phyloP scores from a whole-genome alignment of 2,888 invertebrate species.

The Blera fallax region DNA sequence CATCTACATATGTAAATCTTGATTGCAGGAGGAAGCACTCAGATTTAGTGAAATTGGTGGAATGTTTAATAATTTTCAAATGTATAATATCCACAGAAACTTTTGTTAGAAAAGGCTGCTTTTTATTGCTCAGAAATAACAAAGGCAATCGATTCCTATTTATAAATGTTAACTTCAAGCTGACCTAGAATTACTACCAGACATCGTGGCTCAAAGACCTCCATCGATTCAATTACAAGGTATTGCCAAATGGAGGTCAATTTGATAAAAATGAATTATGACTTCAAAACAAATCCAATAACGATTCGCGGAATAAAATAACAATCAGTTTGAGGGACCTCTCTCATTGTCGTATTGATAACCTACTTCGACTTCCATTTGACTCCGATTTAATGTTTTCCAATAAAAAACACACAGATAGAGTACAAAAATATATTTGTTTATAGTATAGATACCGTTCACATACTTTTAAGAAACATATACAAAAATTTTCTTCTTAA shows the following conservation, averaged over 20 bases:
- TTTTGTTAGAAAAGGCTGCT: too few relatives aligned
- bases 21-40: too few relatives aligned
- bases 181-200: background rate
- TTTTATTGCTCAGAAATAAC: too few relatives aligned
- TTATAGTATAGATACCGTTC: background rate
- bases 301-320: background rate
- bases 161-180: background rate
- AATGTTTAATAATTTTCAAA: too few relatives aligned
- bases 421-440: background rate
- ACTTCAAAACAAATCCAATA: background rate
- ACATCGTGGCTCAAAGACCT: background rate
- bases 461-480: background rate
- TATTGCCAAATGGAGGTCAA: constrained; percentile 1
- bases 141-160: too few relatives aligned
- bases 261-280: constrained; percentile 2
- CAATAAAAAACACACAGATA: background rate
- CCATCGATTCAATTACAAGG: background rate
- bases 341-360: constrained; percentile 24
- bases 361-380: constrained; percentile 30
- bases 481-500: background rate
- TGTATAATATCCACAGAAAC: too few relatives aligned
- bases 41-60: too few relatives aligned
- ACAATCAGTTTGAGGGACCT: constrained; percentile 5
- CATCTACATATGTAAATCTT: too few relatives aligned
- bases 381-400: background rate